Evolutionary conservation across 2,888 invertebrate genomes (phyloP).

Genomic region (Amorpha juglandis): DNA sequence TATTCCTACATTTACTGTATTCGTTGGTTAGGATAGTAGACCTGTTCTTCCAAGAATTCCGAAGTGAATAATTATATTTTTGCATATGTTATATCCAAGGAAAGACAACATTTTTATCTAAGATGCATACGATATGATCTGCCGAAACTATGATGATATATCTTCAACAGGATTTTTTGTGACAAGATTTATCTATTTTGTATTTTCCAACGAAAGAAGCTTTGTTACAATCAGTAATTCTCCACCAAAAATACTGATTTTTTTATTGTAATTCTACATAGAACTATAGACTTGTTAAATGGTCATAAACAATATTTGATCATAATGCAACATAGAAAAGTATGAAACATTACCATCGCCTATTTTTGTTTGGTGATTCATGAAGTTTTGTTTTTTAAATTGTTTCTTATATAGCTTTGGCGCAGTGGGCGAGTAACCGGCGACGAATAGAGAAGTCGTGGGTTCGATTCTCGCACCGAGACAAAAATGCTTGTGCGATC

Average conservation of each 20-base stretch:
- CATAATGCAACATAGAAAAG: background rate
- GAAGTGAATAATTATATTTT: background rate
- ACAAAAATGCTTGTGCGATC: too few relatives aligned
- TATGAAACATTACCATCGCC: background rate
- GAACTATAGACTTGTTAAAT: background rate
- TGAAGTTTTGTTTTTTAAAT: background rate
- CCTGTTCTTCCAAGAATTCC: background rate
- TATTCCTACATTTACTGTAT: too few relatives aligned
- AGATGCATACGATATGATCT: background rate
- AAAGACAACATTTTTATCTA: background rate
- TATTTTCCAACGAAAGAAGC: background rate
- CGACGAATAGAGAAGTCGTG: too few relatives aligned
- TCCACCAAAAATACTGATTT: background rate
- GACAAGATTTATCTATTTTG: background rate
- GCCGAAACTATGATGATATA: background rate
- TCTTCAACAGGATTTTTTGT: background rate
- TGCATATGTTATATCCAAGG: background rate
- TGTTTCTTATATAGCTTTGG: too few relatives aligned
- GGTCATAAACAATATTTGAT: slow-evolving; percentile 2
- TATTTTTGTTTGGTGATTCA: slow-evolving; percentile 1
- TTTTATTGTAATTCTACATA: background rate
- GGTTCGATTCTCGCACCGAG: too few relatives aligned
- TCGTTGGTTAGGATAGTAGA: background rate
- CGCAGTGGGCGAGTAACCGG: too few relatives aligned
- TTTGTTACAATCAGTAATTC: background rate